Evolutionary conservation across 2,888 invertebrate genomes (phyloP), one percentile per base, ranked within the genome.

Genomic region (Dynastes hyllus): DNA sequence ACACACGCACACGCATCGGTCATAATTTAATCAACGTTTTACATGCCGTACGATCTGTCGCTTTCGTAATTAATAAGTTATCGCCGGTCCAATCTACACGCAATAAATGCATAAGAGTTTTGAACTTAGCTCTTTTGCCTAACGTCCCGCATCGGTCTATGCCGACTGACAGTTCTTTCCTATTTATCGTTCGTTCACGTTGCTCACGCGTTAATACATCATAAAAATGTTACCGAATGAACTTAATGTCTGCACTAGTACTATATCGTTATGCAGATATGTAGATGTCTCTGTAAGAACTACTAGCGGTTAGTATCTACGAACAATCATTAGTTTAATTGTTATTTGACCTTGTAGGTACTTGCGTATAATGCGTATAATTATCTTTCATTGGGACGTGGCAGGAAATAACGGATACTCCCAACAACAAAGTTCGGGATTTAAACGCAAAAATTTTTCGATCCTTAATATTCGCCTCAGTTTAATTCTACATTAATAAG

Each of bases 61-160:
- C 73, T 75, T 75, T 75, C 73, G 73, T 75, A 75, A 75, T 75
- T 75, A 75, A 75, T 75, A 75, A 75, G 73, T 75, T 75, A 75
- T 75, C 73, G 61, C 45, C 13, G 61, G 45, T 45, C 29, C 27
- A 75, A 75, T 75, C 73, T 75, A 75, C 73, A 75, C 61, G 61
- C 58, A 75, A 61, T 75, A 75, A 75, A 75, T 75, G 61, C 69
- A 69, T 69, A 75, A 75, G 63, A 51, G 69, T 51, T 61, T 75
- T 45, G 69, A 61, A 40, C 61, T 51, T 29, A 29, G 55, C 55
- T 75, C 22, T 73, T 73, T 40, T 13, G 40, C 29, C 58, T n/a
- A 45, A 37, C 27, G 45, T 22, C 45, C 13, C 27, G 27, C 50
- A 22, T 22, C 22, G 22, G 22, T 22, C 58, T 73, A 61, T 13